Evolutionary conservation across 2,797 vertebrate genomes (phyloP), one percentile per base, ranked within the genome.

Genomic region (Selene dorsalis): DNA sequence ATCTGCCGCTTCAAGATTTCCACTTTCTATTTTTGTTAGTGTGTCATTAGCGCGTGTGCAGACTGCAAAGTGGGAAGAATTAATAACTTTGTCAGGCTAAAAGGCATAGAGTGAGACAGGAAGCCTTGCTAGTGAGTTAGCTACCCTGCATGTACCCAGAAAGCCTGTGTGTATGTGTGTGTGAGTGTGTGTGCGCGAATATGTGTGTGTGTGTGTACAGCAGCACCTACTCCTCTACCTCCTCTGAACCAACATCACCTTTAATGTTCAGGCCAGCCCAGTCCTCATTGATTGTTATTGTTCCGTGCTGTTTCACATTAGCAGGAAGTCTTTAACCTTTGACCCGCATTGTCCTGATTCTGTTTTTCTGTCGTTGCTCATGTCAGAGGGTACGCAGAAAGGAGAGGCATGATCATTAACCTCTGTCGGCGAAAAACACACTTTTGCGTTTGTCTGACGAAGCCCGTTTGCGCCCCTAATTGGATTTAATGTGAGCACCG

Each of bases 221-320:
- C 87, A 84, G 77, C 83, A 83, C 82, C 84, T 84, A 69, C 75
- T 88, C 82, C 84, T 87, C 90, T 86, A 89, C 87, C 87, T 91
- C 88, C 79, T 77, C 85, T 79, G 64, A 84, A 86, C 75, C 79
- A 82, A 76, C 75, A 69, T 87, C 86, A 83, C 88, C 77, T 79
- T 85, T 85, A 83, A 88, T 90, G 91, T 90, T 87, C 89, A 90
- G 86, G 90, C 86, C 86, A 69, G 60, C 72, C 61, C 43, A 13
- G 64, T 80, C 82, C 76, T 68, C 85, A 90, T 93, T 89, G 88
- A 93, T 92, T 88, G 80, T 91, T 89, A 89, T 91, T 91, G 88
- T 92, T 90, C 87, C 84, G 83, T 74, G 79, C 89, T 91, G 88
- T 89, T 91, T 87, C 85, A 86, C 90, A 91, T 93, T 91, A 92